Percentiles rank a stretch among this genome's conserved stretches.
phyloP scores from a whole-genome alignment of 2,797 vertebrate species.

The Brachyalestes nurse region DNA sequence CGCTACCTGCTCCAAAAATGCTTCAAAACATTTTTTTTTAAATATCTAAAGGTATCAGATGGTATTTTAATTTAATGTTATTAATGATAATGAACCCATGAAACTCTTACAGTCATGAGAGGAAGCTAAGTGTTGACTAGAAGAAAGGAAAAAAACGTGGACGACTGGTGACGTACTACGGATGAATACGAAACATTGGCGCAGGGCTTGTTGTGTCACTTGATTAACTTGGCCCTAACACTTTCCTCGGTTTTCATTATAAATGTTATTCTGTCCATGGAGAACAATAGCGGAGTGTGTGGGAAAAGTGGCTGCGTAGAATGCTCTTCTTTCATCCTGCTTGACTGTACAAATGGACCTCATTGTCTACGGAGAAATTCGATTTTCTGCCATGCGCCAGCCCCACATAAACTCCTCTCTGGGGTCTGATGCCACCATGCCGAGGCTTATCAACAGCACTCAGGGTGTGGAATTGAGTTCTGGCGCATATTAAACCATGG shows the following conservation, averaged over 20 bases:
- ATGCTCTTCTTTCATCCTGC: conserved; percentile 76
- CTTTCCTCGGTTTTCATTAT: conserved; percentile 54
- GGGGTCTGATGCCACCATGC: conserved; percentile 67
- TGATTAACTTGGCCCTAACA: conserved; percentile 52
- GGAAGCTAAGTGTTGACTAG: conserved; percentile 12
- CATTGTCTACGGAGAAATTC: conserved; percentile 80
- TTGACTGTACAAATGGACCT: conserved; percentile 80
- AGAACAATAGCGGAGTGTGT: conserved; percentile 52
- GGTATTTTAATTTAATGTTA: too few relatives aligned
- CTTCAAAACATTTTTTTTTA: neutral
- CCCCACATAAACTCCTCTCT: conserved; percentile 69
- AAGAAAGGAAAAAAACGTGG: neutral
- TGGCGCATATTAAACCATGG: conserved; percentile 72
- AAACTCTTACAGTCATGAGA: neutral
- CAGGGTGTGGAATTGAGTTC: conserved; percentile 78
- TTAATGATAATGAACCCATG: too few relatives aligned
- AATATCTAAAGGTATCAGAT: too few relatives aligned
- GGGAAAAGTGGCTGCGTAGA: conserved; percentile 48
- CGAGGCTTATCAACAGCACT: conserved; percentile 78
- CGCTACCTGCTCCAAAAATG: too few relatives aligned
- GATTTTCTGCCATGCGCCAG: conserved; percentile 76
- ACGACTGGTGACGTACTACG: conserved; percentile 17
- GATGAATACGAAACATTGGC: conserved; percentile 36
- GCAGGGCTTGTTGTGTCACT: conserved; percentile 40
- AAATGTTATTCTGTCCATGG: conserved; percentile 45